Base-by-base conservation (phyloP, 2,797 vertebrate species). In the Mormyrops attenuatus region DNA sequence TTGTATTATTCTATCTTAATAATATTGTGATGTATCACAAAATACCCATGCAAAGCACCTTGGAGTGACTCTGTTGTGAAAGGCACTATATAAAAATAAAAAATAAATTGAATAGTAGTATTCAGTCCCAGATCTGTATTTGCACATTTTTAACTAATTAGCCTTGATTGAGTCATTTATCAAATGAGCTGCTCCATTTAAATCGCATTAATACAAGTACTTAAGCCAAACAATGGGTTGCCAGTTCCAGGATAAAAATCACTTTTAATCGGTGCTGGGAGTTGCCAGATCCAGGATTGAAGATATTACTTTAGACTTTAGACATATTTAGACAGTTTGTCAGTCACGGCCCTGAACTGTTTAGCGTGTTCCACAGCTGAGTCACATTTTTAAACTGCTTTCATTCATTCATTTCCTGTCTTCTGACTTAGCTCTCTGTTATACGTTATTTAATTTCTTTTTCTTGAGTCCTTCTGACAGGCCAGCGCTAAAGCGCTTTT, bases 321-420 rank as follows among this genome's bases (percentile, higher is more conserved):
- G 30, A 73, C 30, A 38, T 73, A 73, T 15, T 38, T 73, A 34
- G 66, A 73, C 66, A 73, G 9, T 73, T 73, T 73, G 66, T 73
- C 66, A 73, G 30, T 73, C 26, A 15, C 66, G 38, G 66, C 26
- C 66, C 30, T 34, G 30, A 73, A 38, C 13, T 34, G 66, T 17
- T 73, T 38, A 73, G 1, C 5, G 30, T 73, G 66, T 73, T 73
- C 15, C 69, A 38, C 69, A 34, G 34, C 49, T 52, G 22, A 53
- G 85, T 34, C 11, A 15, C 17, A 38, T 82, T 30, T 66, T 66
- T 66, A 30, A 63, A 30, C 60, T 5, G 26, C 26, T 26, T 66
- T 66, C 60, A 66, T 66, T 66, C 60, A 66, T 13, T 89, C 38
- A 89, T 84, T 89, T 85, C 88, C 77, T 63, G 88, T 73, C 26